A percentile compares a stretch with the other conserved stretches of the same genome.
Conservation (phyloP, 2,797 vertebrate genomes). For the Tolypeutes matacus region DNA sequence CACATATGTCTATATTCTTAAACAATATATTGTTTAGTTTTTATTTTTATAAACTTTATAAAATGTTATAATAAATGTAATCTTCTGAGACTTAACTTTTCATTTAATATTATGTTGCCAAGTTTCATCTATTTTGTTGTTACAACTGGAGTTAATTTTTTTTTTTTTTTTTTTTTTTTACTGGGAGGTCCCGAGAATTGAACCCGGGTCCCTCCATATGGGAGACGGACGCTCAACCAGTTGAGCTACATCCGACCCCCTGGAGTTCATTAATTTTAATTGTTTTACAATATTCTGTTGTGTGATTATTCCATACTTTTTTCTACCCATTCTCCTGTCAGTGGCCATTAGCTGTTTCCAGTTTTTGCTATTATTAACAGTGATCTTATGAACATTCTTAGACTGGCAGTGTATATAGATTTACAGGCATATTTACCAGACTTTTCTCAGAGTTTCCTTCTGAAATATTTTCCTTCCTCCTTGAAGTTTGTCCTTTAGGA, state of each 20-base stretch:
- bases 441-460: not conserved
- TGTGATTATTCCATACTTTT: not conserved
- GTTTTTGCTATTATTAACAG: not conserved
- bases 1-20: not conserved
- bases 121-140: not conserved
- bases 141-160: not conserved
- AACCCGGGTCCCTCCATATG: too few relatives aligned
- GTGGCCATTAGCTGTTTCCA: not conserved
- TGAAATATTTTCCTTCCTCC: not conserved
- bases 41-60: not conserved
- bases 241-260: too few relatives aligned
- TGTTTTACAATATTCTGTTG: not conserved
- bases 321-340: not conserved
- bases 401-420: not conserved
- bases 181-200: too few relatives aligned
- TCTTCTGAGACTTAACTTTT: not conserved
- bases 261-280: not conserved
- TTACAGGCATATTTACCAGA: not conserved
- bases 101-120: not conserved
- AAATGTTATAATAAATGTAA: not conserved
- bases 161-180: too few relatives aligned
- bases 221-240: too few relatives aligned
- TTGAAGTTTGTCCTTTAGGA: not conserved
- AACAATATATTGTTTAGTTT: not conserved
- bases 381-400: not conserved